These are phyloP conservation scores for Acomys russatus DNA, from an alignment of 2,797 vertebrate species.

Conservation along the genomic window DNA sequence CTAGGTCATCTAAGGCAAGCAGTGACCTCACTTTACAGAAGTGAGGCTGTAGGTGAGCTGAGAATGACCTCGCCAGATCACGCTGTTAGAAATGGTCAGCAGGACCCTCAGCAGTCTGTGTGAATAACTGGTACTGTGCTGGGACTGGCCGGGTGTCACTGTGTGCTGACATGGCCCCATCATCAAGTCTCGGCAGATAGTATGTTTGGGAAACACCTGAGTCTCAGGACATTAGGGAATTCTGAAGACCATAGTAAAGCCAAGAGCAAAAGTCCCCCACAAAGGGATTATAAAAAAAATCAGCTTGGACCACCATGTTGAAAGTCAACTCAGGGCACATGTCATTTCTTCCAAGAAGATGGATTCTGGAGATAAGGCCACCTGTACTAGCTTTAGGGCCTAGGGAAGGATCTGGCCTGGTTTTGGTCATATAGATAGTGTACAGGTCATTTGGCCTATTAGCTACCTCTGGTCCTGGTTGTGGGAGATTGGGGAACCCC, in stretches of 20 bases:
- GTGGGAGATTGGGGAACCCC: background rate
- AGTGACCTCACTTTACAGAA: background rate
- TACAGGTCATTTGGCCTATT: background rate
- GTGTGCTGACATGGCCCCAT: background rate
- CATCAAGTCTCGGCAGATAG: background rate
- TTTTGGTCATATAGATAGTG: background rate
- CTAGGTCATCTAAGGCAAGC: background rate
- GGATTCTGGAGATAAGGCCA: background rate
- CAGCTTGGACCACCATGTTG: background rate
- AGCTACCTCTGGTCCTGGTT: background rate
- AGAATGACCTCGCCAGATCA: background rate
- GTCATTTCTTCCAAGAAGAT: background rate
- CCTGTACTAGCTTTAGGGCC: background rate
- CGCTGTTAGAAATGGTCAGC: background rate
- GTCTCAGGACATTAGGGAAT: background rate
- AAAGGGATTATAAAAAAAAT: background rate
- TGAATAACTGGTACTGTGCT: background rate
- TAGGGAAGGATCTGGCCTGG: background rate
- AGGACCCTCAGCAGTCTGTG: background rate
- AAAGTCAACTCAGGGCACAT: background rate
- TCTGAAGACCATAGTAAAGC: background rate
- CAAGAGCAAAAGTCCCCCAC: background rate
- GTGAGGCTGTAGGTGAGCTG: background rate
- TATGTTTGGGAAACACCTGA: background rate
- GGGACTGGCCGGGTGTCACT: rapidly evolving